Base-by-base conservation (phyloP, 2,888 invertebrate genomes). In the Campoplex capitator region DNA sequence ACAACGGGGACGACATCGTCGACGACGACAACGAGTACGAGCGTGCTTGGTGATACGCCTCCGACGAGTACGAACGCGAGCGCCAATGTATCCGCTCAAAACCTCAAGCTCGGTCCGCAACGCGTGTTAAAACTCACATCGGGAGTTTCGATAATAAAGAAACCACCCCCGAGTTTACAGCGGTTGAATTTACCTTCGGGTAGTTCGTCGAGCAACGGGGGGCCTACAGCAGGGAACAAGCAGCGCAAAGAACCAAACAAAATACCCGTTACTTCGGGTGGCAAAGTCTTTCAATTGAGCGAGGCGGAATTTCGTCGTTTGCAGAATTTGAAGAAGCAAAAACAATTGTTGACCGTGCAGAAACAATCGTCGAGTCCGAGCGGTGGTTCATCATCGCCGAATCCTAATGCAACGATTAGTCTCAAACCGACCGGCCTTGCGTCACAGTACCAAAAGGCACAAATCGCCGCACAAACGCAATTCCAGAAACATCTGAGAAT, bases 271-370 rank as follows among this genome's bases (percentile, higher is more conserved):
- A 85, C 4, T 96, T 97, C 97, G 0, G 96, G 97, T 0, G 97
- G 97, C n/a, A 97, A 97, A 91, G 96, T 97, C 0, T 97, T 97
- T 94, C 97, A 97, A 93, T 96, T 97, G 90, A 97, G 97, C 3
- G 95, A 97, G 54, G 96, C 97, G 75, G 97, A 97, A 91, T 97
- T 97, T 94, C 97, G 97, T 94, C 97, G 97, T 89, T 90, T 95
- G 67, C 95, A 95, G 82, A 95, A 92, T 74, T 91, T 95, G 18
- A 95, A 95, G 88, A 94, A 94, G 84, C 95, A 95, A 85, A 95
- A 95, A 76, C 95, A 95, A 86, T 93, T 95, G 90, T 89, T 95
- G 73, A 94, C 94, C 56, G 92, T 93, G 80, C 94, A 93, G 80
- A 88, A 28, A 86, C 85, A 85, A 68, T 23, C 88, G 87, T 45